Evolutionary conservation across 2,888 invertebrate genomes (phyloP), one percentile per base, ranked within the genome.

Genomic region (Synergus umbraculus): DNA sequence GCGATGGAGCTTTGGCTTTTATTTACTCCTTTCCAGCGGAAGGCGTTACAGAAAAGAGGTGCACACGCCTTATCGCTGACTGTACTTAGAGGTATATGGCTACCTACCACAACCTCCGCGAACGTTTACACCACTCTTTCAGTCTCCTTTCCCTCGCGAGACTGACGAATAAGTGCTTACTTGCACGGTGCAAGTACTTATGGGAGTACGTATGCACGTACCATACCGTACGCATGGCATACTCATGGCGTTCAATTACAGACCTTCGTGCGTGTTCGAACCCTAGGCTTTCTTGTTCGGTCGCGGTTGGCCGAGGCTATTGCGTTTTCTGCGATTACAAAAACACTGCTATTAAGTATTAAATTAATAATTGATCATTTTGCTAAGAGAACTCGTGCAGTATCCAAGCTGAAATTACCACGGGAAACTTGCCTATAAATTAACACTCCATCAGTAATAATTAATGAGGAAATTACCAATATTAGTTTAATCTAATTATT

Each of bases 101-200:
- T 73, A 73, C 73, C 73, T 73, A 54, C 49, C 73, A 73, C 73
- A 73, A 73, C 73, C 73, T 73, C 73, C 37, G 37, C 15, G 73
- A 73, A 54, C 54, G 54, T 73, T 73, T 73, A 73, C 73, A 54
- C 73, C 73, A 73, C 73, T 73, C 73, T 73, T 73, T 73, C 49
- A 73, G 73, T 73, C 73, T 73, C 29, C 54, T 49, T 54, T 73
- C 73, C 49, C 73, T 49, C 5, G 37, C 49, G 12, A 73, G 37
- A 54, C 54, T 73, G 60, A 22, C 60, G 60, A 60, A 22, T 60
- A 60, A 60, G 49, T 73, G 49, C 49, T 73, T 73, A 37, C 49
- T 73, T 54, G 49, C 73, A 73, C 12, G 60, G 60, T 54, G n/a
- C 12, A 69, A 41, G 54, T 22, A 60, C 22, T 18, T 60, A 22